Base-by-base conservation (phyloP, 2,888 invertebrate genomes). In the Trachelus stipa region DNA sequence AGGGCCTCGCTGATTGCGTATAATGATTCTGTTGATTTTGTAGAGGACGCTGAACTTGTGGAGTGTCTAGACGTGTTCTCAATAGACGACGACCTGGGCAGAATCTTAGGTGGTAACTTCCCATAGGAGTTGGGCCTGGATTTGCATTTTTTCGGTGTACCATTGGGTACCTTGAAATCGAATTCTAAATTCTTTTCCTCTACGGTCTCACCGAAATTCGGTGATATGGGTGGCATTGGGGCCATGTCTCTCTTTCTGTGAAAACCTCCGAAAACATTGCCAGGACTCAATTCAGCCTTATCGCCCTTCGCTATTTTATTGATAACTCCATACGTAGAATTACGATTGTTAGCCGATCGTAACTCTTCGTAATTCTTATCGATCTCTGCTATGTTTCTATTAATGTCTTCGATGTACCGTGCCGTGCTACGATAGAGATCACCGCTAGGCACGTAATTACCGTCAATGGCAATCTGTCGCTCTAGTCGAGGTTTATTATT, bases 341-440 rank as follows among this genome's bases (percentile, higher is more conserved):
- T 82, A 4, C 79, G 75, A 73, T 85, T 86, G 30, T 82, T 80
- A 30, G 78, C 81, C 35, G 84, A 83, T 23, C 87, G 82, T 12
- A 89, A 79, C 73, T 88, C 87, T 76, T 88, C 89, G 82, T 88
- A 89, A 34, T 87, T 90, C 75, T 89, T 88, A 73, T 90, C 90
- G 75, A 90, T 90, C 79, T 90, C 90, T 0, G 90, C 90, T 15
- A 90, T 87, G 79, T 90, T 90, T 12, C 85, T 83, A 77, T 90
- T 90, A 15, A 90, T 88, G 74, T 90, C 90, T 75, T 90, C 90
- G 79, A 90, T 90, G 81, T 90, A 90, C 75, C 86, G 86, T 1
- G 87, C 87, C 2, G 90, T 89, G 69, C 88, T 89, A 11, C 88
- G 85, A 69, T 89, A 90, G 4, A 90, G 84, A 84, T 90, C 89